Conservation (phyloP, 1,140 invertebrate genomes). For the Melitaea cinxia region DNA sequence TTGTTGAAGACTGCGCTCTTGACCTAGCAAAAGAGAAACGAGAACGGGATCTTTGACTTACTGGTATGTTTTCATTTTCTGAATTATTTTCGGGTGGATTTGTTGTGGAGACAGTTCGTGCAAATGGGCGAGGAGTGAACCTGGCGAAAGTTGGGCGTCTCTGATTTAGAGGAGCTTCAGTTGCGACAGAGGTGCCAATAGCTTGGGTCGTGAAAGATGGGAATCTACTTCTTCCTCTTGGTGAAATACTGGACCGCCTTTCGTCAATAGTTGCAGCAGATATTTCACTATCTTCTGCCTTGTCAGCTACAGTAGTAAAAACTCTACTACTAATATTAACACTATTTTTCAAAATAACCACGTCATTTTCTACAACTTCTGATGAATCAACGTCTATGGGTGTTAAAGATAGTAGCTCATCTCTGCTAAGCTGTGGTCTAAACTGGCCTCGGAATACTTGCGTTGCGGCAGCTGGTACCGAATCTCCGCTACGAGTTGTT, state of each 20-base stretch:
- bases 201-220: constrained; percentile 51
- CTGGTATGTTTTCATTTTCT: constrained; percentile 36
- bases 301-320: constrained; percentile 58
- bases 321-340: constrained; percentile 42
- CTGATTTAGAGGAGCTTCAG: constrained; percentile 44
- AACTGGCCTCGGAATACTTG: constrained; percentile 56
- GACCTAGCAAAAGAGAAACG: constrained; percentile 55
- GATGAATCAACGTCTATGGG: constrained; percentile 54
- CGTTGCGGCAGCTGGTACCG: constrained; percentile 62
- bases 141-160: constrained; percentile 65
- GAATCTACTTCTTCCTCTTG: constrained; percentile 63
- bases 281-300: constrained; percentile 65
- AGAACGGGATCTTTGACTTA: constrained; percentile 47
- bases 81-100: constrained; percentile 31
- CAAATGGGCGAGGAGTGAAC: constrained; percentile 75
- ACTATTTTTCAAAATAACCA: constrained; percentile 41
- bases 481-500: constrained; percentile 55
- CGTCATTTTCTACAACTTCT: constrained; percentile 46
- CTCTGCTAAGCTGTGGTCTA: constrained; percentile 48
- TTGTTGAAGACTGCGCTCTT: constrained; percentile 38
- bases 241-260: constrained; percentile 51
- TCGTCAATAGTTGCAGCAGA: constrained; percentile 69
- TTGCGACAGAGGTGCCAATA: constrained; percentile 39
- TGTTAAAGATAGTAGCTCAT: constrained; percentile 61
- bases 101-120: constrained; percentile 44